phyloP scores from a whole-genome alignment of 2,113 vertebrate genomes.

The Halichoeres trimaculatus region DNA sequence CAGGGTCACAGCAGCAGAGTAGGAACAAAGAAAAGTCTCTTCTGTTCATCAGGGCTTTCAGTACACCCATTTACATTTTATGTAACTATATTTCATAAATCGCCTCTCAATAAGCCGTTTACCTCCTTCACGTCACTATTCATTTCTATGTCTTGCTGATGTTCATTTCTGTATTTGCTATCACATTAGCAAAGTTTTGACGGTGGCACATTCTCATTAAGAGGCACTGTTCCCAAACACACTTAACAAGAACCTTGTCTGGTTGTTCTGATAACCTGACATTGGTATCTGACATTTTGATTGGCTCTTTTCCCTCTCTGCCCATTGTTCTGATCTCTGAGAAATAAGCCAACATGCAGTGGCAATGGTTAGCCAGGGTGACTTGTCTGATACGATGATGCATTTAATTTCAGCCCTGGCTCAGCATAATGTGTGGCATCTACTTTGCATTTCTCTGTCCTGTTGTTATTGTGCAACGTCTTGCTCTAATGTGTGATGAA shows the following conservation, averaged over 20 bases:
- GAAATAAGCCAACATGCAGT: slow-evolving; percentile 34
- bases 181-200: slow-evolving; percentile 28
- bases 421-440: slow-evolving; percentile 43
- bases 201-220: slow-evolving; percentile 44
- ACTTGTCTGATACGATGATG: slow-evolving; percentile 43
- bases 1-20: slow-evolving; percentile 36
- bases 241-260: slow-evolving; percentile 49
- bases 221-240: slow-evolving; percentile 37
- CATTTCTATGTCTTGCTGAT: slow-evolving; percentile 40
- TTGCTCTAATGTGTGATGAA: slow-evolving; percentile 41
- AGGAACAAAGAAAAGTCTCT: slow-evolving; percentile 37
- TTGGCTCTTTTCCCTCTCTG: slow-evolving; percentile 12
- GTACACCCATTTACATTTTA: slow-evolving; percentile 58
- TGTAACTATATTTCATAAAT: slow-evolving; percentile 26
- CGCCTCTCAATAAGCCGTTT: slow-evolving; percentile 42
- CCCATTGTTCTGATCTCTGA: slow-evolving; percentile 45
- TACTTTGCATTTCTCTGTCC: slow-evolving; percentile 20
- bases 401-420: slow-evolving; percentile 40
- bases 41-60: slow-evolving; percentile 31
- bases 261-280: slow-evolving; percentile 31
- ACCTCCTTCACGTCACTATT: slow-evolving; percentile 44
- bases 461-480: slow-evolving; percentile 37
- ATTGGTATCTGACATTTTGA: slow-evolving; percentile 17
- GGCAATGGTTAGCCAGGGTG: slow-evolving; percentile 2
- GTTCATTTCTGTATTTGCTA: slow-evolving; percentile 9